Base-by-base conservation (phyloP, 2,113 vertebrate genomes). In the Marmota monax region DNA sequence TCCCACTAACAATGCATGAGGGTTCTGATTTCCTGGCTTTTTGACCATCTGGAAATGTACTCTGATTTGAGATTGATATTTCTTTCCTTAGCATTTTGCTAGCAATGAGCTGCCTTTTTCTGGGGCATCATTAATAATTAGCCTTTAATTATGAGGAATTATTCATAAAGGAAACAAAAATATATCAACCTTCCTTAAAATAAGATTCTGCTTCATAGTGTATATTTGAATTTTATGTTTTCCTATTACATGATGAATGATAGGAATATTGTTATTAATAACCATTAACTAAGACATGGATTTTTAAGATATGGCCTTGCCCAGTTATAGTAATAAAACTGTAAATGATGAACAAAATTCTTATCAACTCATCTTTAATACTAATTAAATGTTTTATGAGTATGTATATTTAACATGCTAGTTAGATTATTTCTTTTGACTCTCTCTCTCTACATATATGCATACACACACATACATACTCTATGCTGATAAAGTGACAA, bases 351-450 rank as follows among this genome's bases (percentile, higher is more conserved):
- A 48, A 56, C 37, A 92, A 25, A 87, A 58, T 83, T 96, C 45
- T 93, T 92, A 88, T 86, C 74, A 96, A 93, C 27, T 17, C 32
- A 67, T 84, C 45, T 89, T 92, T 89, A 87, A 56, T 72, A 88
- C 95, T 90, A 92, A 73, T 79, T 17, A 72, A 80, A 63, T 95
- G 85, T 88, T 73, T 92, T 65, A 18, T 56, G 37, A 85, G 9
- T 82, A 14, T 74, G 4, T 92, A 63, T 90, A 32, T 88, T 73
- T 95, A 84, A 7, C 10, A 85, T 90, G 37, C 85, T 93, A 51
- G 27, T 88, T 97, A 88, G 45, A 87, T 90, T 90, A 88, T 88
- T 93, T 95, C n/a, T 94, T 88, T 93, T 93, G 78, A 61, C 56
- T 69, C 4, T 34, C 45, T 42, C 42, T 45, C 45, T 45, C 45